Percentiles rank a stretch among this genome's conserved stretches.
phyloP scores from a whole-genome alignment of 2,113 vertebrate genomes.

The Pholis gunnellus region DNA sequence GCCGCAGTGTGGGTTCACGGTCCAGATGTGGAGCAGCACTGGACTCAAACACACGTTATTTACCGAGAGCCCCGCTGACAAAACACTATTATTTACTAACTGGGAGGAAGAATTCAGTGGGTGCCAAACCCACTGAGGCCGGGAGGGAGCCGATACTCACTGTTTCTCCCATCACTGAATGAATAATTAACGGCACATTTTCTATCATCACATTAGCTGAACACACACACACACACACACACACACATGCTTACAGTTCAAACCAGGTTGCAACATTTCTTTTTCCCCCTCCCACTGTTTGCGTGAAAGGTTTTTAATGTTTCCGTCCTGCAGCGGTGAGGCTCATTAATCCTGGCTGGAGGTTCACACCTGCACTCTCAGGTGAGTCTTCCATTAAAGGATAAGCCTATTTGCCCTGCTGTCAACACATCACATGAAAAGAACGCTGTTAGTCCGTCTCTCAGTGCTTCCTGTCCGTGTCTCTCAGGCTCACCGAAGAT shows the following conservation, averaged over 20 bases:
- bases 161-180: neutral
- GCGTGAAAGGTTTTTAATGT: neutral
- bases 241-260: neutral
- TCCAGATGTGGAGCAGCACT: neutral
- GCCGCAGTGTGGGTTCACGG: neutral
- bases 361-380: slow-evolving; percentile 23
- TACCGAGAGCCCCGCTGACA: neutral
- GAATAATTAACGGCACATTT: slow-evolving; percentile 47
- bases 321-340: neutral
- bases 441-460: neutral
- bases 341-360: slow-evolving; percentile 6
- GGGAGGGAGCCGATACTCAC: neutral
- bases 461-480: neutral
- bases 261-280: neutral
- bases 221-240: slow-evolving; percentile 11
- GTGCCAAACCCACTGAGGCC: neutral
- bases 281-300: no score
- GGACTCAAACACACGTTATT: neutral
- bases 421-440: neutral
- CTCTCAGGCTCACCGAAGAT: neutral
- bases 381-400: slow-evolving; percentile 39
- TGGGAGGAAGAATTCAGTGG: slow-evolving; percentile 13
- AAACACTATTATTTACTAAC: slow-evolving; percentile 8
- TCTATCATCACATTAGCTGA: slow-evolving; percentile 32
- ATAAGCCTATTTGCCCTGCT: neutral